Evolutionary conservation across 2,113 vertebrate genomes (phyloP).

Genomic region (Microtus richardsoni): DNA sequence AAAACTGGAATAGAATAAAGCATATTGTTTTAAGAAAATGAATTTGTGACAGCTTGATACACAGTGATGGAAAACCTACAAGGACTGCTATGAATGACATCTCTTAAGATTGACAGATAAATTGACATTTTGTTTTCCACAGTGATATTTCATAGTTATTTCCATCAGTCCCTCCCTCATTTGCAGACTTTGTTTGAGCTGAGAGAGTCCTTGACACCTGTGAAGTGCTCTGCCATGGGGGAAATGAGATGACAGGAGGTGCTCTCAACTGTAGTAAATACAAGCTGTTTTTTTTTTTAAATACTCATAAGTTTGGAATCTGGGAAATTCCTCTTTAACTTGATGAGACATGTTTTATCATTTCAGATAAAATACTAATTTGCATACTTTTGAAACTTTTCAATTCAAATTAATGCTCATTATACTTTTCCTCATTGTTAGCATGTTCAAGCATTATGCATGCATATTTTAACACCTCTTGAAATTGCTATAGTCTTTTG

Average conservation of each 20-base stretch:
- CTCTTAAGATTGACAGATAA: not conserved
- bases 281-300: not conserved
- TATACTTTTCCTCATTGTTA: slow-evolving; percentile 65
- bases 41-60: not conserved
- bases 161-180: not conserved
- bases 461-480: slow-evolving; percentile 58
- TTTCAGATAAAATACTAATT: slow-evolving; percentile 71
- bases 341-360: slow-evolving; percentile 50
- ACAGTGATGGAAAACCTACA: not conserved
- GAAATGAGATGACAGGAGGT: slow-evolving; percentile 27
- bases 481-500: slow-evolving; percentile 64
- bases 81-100: not conserved
- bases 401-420: slow-evolving; percentile 70
- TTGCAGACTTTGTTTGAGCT: slow-evolving; percentile 15
- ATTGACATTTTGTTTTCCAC: slow-evolving; percentile 49
- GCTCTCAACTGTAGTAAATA: slow-evolving; percentile 61
- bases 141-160: slow-evolving; percentile 55
- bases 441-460: slow-evolving; percentile 35
- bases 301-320: slow-evolving; percentile 46
- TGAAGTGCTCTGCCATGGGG: slow-evolving; percentile 36
- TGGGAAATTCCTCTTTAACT: slow-evolving; percentile 69
- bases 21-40: not conserved
- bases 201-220: slow-evolving; percentile 53
- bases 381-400: slow-evolving; percentile 67
- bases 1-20: not conserved